Percentiles rank a stretch among this genome's conserved stretches.
Conservation (phyloP, 2,113 vertebrate species). For the Hemicordylus capensis region DNA sequence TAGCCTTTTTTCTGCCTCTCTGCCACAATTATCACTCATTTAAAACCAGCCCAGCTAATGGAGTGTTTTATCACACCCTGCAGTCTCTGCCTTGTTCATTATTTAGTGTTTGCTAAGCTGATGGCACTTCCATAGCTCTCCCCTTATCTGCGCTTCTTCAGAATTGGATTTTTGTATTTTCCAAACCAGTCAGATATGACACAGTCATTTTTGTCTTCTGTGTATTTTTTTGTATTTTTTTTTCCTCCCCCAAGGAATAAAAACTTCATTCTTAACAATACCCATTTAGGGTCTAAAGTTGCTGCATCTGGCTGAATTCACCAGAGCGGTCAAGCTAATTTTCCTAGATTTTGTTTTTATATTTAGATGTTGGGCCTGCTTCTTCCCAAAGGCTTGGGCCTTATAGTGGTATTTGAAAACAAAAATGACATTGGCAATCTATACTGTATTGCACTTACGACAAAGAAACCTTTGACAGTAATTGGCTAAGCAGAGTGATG, state of each 20-base stretch:
- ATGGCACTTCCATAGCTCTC: conserved; percentile 80
- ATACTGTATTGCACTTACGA: background rate
- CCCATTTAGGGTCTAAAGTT: conserved; percentile 74
- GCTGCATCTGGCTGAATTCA: conserved; percentile 59
- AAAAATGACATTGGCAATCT: background rate
- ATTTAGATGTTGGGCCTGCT: too few species aligned
- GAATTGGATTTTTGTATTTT: conserved; percentile 97
- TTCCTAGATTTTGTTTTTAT: background rate
- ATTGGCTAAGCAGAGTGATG: background rate
- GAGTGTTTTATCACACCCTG: conserved; percentile 90
- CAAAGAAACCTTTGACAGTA: too few species aligned
- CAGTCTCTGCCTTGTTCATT: conserved; percentile 91
- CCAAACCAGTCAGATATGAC: conserved; percentile 90
- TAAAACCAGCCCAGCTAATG: conserved; percentile 85
- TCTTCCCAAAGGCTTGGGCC: background rate
- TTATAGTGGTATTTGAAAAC: background rate
- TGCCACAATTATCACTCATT: conserved; percentile 97
- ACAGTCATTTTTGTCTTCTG: conserved; percentile 89
- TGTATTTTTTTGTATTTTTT: conserved; percentile 15
- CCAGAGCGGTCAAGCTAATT: background rate
- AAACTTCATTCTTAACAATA: conserved; percentile 73
- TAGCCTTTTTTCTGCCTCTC: conserved; percentile 80
- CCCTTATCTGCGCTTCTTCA: conserved; percentile 89
- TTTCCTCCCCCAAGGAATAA: conserved; percentile 73
- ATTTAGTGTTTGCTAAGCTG: conserved; percentile 97